Conservation (phyloP, 2,797 vertebrate species). For the Leptodactylus fallax region DNA sequence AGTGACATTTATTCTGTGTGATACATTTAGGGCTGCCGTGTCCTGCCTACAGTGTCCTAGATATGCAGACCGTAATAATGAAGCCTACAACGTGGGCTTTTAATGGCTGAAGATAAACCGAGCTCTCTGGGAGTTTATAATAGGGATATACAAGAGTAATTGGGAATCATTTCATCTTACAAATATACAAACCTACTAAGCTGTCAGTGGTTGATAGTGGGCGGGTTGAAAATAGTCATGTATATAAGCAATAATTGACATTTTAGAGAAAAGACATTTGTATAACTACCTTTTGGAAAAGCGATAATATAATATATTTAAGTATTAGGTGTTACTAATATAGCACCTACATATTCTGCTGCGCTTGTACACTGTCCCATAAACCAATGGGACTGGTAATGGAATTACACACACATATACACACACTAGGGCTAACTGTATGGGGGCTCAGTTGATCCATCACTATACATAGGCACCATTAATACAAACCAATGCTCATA, state of each 20-base stretch:
- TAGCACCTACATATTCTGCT: not conserved
- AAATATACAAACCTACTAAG: conserved; percentile 4
- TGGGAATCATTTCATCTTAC: conserved; percentile 12
- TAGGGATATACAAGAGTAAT: conserved; percentile 35
- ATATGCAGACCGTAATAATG: conserved; percentile 46
- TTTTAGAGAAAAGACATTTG: not conserved
- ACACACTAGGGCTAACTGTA: not conserved
- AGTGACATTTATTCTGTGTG: conserved; percentile 55
- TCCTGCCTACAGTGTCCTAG: conserved; percentile 44
- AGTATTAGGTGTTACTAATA: not conserved
- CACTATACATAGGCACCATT: not conserved
- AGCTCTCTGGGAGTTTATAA: conserved; percentile 18
- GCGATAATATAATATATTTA: not conserved
- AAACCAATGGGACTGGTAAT: not conserved
- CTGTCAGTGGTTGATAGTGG: conserved; percentile 2
- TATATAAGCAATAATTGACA: not conserved
- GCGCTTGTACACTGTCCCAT: not conserved
- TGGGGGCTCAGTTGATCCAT: too few species aligned
- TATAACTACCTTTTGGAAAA: not conserved
- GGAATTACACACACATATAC: not conserved
- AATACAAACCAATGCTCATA: too few species aligned
- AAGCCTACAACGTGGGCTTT: conserved; percentile 37
- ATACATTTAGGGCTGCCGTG: conserved; percentile 52
- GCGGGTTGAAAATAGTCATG: not conserved
- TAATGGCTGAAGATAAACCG: conserved; percentile 33